phyloP scores from a whole-genome alignment of 1,140 invertebrate species.

The Belonocnema kinseyi region DNA sequence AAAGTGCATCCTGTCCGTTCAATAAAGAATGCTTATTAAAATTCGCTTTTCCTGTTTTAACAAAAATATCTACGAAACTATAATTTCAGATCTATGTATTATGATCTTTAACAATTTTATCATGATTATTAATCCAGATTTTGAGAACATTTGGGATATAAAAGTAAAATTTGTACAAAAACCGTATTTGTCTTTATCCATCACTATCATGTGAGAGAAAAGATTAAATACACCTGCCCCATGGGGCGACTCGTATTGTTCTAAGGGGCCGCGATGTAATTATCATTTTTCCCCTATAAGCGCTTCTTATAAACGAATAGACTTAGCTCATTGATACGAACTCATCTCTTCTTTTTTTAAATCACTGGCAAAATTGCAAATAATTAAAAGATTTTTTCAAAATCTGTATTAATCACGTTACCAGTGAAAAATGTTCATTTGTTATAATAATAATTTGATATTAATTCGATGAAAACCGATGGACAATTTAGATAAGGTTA shows the following conservation, averaged over 20 bases:
- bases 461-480: background rate
- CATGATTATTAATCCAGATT: background rate
- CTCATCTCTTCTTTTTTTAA: background rate
- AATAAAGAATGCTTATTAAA: too few species aligned
- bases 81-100: too few species aligned
- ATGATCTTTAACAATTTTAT: background rate
- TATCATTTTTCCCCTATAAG: conserved; percentile 57
- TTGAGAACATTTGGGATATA: background rate
- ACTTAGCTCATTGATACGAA: background rate
- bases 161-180: background rate
- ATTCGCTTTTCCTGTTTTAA: too few species aligned
- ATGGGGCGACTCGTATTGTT: conserved; percentile 57
- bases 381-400: too few species aligned
- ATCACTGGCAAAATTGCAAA: background rate
- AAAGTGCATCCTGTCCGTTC: too few species aligned
- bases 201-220: conserved; percentile 47
- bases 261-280: conserved; percentile 59
- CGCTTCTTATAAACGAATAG: conserved; percentile 44
- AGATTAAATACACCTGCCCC: conserved; percentile 56
- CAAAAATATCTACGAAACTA: too few species aligned
- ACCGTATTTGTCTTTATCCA: conserved; percentile 38
- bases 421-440: too few species aligned
- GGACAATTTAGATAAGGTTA: background rate
- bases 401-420: too few species aligned
- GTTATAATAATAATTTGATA: too few species aligned